These are phyloP conservation scores for Etheostoma cragini DNA, from an alignment of 2,113 vertebrate species.

Conservation along the genomic window DNA sequence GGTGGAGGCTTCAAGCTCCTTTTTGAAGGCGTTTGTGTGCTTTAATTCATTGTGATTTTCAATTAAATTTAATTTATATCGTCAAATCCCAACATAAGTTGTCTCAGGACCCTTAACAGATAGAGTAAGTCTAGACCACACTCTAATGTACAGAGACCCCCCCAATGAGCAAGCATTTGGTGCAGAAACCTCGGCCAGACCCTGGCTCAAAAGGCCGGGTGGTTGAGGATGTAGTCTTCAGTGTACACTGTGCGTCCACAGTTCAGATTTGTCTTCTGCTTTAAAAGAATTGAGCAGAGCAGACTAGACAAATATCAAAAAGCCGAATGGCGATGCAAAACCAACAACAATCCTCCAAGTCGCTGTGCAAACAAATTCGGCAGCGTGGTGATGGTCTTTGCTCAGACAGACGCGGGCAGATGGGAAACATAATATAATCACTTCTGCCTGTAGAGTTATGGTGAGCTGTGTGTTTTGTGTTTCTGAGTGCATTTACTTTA, in stretches of 20 bases:
- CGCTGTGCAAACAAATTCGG: conserved; percentile 38
- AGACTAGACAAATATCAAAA: conserved; percentile 21
- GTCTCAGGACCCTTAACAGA: too few relatives aligned
- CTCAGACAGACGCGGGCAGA: conserved; percentile 22
- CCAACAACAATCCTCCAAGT: conserved; percentile 37
- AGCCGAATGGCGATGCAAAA: conserved; percentile 37
- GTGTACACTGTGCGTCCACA: neutral
- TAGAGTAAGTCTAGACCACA: too few relatives aligned
- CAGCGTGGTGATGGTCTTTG: conserved; percentile 16
- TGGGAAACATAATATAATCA: conserved; percentile 9
- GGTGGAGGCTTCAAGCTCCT: neutral
- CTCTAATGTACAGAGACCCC: too few relatives aligned
- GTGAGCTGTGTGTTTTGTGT: neutral
- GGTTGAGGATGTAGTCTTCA: neutral
- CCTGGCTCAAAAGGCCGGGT: too few relatives aligned
- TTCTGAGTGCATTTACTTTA: conserved; percentile 3
- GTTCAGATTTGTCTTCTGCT: conserved; percentile 43
- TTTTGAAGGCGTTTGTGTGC: neutral
- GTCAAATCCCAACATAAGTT: too few relatives aligned
- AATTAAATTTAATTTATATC: too few relatives aligned
- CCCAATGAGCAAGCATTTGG: too few relatives aligned
- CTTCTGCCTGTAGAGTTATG: conserved; percentile 18
- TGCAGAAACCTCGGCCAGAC: too few relatives aligned
- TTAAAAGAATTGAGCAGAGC: conserved; percentile 31
- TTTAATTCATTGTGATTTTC: neutral